Conservation (phyloP, 1,140 invertebrate species). For the Tetranychus cinnabarinus region DNA sequence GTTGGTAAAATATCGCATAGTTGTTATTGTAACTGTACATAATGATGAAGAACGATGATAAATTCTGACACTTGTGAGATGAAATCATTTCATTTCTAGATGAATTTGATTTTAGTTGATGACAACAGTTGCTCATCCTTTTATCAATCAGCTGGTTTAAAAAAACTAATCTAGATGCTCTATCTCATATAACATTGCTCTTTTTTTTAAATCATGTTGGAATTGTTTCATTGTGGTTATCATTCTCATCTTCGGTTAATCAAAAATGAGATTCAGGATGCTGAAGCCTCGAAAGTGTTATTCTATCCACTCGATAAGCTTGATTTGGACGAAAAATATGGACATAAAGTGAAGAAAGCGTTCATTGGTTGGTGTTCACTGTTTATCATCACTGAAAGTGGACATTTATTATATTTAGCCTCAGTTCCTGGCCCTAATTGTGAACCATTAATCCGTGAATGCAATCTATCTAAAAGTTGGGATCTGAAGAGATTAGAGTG, state of each 20-base stretch:
- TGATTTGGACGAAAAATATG: neutral
- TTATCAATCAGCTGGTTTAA: too few relatives aligned
- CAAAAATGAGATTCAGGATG: neutral
- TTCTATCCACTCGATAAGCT: neutral
- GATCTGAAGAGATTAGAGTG: neutral
- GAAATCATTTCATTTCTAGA: too few relatives aligned
- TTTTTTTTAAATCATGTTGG: too few relatives aligned
- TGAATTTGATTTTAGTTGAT: too few relatives aligned
- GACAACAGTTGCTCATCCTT: too few relatives aligned
- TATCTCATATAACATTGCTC: too few relatives aligned
- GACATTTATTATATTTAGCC: neutral
- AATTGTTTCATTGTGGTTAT: neutral
- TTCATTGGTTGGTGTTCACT: conserved; percentile 1
- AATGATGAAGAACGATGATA: too few relatives aligned
- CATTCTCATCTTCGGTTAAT: neutral
- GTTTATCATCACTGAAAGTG: neutral
- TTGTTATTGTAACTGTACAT: too few relatives aligned
- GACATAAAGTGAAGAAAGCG: neutral
- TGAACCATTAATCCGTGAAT: neutral
- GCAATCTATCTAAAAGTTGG: neutral
- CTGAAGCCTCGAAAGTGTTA: neutral
- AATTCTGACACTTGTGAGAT: too few relatives aligned
- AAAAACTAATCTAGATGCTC: neutral
- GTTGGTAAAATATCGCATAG: too few relatives aligned
- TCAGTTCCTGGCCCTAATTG: neutral